Evolutionary conservation across 2,113 vertebrate genomes (phyloP), one percentile per base, ranked within the genome.

Genomic region (Oncorhynchus nerka): DNA sequence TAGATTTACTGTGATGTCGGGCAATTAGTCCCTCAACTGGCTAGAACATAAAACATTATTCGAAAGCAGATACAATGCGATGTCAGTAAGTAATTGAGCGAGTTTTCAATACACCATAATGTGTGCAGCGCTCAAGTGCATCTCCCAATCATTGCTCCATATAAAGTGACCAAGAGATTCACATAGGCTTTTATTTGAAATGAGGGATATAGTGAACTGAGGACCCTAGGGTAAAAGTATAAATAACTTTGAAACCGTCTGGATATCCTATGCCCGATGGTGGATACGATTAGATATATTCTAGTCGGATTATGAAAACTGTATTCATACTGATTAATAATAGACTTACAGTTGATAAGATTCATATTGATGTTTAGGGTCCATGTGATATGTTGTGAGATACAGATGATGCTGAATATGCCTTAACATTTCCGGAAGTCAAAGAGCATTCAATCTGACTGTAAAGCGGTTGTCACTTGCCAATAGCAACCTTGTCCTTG

Each of bases 161-260:
- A 45, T 45, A 79, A 6, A 75, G 69, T 0, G 93, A 93, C 20
- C 75, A 74, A 45, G 4, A 19, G 1, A 77, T 15, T 45, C 0
- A 9, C 0, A 70, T 88, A 8, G 91, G 91, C 19, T 94, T 93
- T 79, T 91, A 94, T 78, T 95, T 95, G 79, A 66, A 9, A 71
- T 20, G 45, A 39, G 4, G 51, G 39, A 45, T 45, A 45, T 45
- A 12, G 26, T 70, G 22, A 76, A 62, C 32, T 15, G 28, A 68
- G 24, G 59, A 11, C n/a, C 8, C 39, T 45, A 45, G 59, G n/a
- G 6, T 62, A 30, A 59, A 16, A 71, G 24, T 32, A 57, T 5
- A 72, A n/a, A 71, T 26, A 28, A 9, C 15, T 57, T 55, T 55
- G 51, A 55, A 55, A 1, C 15, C 51, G 16, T 55, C 51, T 55